Conservation (phyloP, 2,797 vertebrate species). For the Platalea minor region DNA sequence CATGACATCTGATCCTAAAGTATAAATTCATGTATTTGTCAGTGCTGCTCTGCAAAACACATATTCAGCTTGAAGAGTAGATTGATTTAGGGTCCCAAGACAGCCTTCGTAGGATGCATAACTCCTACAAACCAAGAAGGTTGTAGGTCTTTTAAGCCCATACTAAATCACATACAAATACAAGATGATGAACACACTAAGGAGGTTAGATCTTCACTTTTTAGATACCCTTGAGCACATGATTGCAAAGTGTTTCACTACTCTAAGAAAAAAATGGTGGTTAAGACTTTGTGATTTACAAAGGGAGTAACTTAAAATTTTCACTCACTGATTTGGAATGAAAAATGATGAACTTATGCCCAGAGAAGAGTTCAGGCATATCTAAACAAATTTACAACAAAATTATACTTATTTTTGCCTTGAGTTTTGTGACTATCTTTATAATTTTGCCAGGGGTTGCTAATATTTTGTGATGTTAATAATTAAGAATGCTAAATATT, state of each 20-base stretch:
- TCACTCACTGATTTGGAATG: neutral
- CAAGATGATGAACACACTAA: neutral
- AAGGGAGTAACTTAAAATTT: neutral
- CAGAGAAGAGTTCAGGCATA: neutral
- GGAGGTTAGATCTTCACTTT: neutral
- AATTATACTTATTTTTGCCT: neutral
- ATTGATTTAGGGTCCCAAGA: neutral
- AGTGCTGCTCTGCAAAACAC: neutral
- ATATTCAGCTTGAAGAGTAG: neutral
- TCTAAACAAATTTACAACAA: neutral
- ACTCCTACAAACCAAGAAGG: neutral
- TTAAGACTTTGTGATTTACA: neutral
- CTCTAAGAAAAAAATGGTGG: neutral
- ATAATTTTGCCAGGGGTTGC: neutral
- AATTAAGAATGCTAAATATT: neutral
- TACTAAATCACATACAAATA: neutral
- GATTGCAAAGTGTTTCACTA: neutral
- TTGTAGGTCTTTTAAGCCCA: neutral
- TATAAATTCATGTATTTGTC: neutral
- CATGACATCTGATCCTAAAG: slow-evolving; percentile 1
- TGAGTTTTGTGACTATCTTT: neutral
- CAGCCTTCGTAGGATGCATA: neutral
- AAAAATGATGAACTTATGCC: neutral
- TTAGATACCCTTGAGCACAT: neutral
- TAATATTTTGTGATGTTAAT: neutral